Conservation (phyloP, 2,888 invertebrate genomes). For the Drosophila paranaensis region DNA sequence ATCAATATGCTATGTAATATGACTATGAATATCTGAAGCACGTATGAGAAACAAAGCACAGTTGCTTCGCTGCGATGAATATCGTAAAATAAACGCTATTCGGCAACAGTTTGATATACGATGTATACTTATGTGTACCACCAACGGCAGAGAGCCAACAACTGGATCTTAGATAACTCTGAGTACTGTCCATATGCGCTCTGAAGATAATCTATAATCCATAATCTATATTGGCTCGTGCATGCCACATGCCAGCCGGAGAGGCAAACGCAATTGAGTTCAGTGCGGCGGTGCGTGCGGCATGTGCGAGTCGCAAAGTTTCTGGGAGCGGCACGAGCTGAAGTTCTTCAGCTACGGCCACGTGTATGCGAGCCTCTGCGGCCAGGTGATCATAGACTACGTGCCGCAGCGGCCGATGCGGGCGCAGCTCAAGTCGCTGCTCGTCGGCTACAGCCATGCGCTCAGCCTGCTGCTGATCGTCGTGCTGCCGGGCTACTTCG, state of each 20-base stretch:
- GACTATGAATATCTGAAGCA: not conserved
- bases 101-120: not conserved
- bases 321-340: conserved; percentile 75
- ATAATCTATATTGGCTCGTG: too few species aligned
- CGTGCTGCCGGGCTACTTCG: conserved; percentile 69
- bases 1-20: not conserved
- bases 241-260: not conserved
- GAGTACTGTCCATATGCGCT: not conserved
- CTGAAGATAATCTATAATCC: too few species aligned
- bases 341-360: conserved; percentile 75
- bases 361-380: conserved; percentile 73
- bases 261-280: not conserved
- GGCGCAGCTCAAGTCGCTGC: conserved; percentile 39
- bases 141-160: too few species aligned
- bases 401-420: conserved; percentile 60
- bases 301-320: conserved; percentile 42
- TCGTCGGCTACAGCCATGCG: conserved; percentile 67
- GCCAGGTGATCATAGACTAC: conserved; percentile 76
- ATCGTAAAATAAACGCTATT: not conserved
- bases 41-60: not conserved
- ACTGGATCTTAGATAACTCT: not conserved
- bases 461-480: conserved; percentile 66
- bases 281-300: conserved; percentile 18
- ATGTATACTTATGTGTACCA: too few species aligned
- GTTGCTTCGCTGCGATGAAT: not conserved